Conservation (phyloP, 1,140 invertebrate genomes). For the Drosophila parvula region DNA sequence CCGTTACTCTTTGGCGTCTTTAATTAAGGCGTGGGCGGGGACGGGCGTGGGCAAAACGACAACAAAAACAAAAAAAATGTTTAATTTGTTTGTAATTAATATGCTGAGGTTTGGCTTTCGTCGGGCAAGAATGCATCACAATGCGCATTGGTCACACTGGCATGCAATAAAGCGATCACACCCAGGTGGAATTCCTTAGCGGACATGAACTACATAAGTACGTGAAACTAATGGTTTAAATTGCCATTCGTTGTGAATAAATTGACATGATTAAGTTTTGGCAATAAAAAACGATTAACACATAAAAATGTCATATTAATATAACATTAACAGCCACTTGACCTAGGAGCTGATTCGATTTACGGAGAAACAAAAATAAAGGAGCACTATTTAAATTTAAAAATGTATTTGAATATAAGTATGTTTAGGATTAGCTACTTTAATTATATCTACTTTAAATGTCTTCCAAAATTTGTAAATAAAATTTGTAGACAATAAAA, state of each 20-base stretch:
- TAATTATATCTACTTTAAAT: not conserved
- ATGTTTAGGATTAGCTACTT: too few relatives aligned
- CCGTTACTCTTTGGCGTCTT: slow-evolving; percentile 68
- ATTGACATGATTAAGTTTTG: too few relatives aligned
- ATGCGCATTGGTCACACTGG: slow-evolving; percentile 15
- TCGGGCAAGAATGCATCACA: slow-evolving; percentile 22
- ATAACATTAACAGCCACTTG: not conserved
- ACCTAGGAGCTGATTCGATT: too few relatives aligned
- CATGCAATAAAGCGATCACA: slow-evolving; percentile 4
- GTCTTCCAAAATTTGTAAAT: too few relatives aligned
- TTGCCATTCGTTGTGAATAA: not conserved
- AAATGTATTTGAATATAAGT: too few relatives aligned
- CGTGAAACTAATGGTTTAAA: not conserved
- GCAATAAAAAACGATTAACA: too few relatives aligned
- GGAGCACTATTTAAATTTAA: not conserved
- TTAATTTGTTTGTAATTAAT: slow-evolving; percentile 78
- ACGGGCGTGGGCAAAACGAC: slow-evolving; percentile 11
- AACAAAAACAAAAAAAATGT: slow-evolving; percentile 13
- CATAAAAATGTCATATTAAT: not conserved
- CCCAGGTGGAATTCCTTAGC: not conserved
- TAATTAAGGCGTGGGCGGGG: slow-evolving; percentile 61
- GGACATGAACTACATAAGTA: not conserved
- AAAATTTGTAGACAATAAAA: not conserved
- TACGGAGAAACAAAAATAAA: not conserved
- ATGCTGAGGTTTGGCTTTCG: slow-evolving; percentile 38